Conservation (phyloP, 2,113 vertebrate species). For the Zapus hudsonius region DNA sequence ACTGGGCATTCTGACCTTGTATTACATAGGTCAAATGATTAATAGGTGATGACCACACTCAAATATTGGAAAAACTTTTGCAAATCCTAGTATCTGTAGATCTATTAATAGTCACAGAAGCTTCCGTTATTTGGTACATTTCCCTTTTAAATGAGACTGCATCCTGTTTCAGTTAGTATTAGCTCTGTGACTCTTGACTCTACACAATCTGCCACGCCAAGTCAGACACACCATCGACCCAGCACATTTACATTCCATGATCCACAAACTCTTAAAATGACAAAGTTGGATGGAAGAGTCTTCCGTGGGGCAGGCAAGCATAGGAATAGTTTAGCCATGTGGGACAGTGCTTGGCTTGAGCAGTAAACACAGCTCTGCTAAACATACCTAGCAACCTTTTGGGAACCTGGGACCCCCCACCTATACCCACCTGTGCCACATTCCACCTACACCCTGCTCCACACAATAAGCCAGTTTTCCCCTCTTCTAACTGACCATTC, state of each 20-base stretch:
- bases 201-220: neutral
- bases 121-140: neutral
- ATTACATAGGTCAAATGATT: slow-evolving; percentile 15
- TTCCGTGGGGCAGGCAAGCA: too few relatives aligned
- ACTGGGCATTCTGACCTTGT: neutral
- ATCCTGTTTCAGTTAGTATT: neutral
- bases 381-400: too few relatives aligned
- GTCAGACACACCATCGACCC: neutral
- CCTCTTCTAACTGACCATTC: too few relatives aligned
- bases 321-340: too few relatives aligned
- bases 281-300: neutral
- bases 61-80: neutral
- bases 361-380: too few relatives aligned
- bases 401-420: too few relatives aligned
- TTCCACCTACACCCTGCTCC: too few relatives aligned
- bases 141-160: neutral
- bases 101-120: neutral
- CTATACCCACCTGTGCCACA: too few relatives aligned
- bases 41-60: neutral
- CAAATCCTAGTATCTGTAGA: neutral
- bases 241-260: neutral
- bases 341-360: too few relatives aligned
- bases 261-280: slow-evolving; percentile 14
- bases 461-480: too few relatives aligned
- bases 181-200: neutral